These are phyloP conservation scores for Drosophila funebris DNA, from an alignment of 1,140 invertebrate genomes.

Conservation along the genomic window DNA sequence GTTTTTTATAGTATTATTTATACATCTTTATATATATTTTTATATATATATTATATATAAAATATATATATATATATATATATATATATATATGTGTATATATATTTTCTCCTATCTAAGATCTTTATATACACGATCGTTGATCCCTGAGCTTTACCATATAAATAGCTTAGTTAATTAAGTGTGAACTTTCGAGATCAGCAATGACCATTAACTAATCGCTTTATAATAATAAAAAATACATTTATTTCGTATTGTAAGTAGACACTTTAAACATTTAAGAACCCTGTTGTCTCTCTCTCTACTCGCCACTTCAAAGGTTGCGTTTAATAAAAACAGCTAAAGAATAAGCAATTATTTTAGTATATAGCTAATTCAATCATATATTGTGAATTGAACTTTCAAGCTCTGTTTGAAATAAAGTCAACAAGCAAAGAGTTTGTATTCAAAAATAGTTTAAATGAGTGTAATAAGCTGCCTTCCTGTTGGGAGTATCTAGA, in stretches of 20 bases:
- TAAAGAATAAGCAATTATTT: background rate
- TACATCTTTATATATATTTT: no score
- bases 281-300: background rate
- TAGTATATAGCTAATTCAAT: background rate
- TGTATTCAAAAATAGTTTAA: no score
- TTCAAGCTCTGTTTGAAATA: no score
- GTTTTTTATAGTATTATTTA: no score
- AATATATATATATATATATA: no score
- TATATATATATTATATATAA: no score
- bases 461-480: no score
- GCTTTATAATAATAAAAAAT: background rate
- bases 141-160: background rate
- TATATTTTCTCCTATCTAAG: no score
- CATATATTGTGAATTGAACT: background rate
- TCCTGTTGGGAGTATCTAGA: no score
- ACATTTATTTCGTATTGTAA: background rate
- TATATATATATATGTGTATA: no score
- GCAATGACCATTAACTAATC: background rate
- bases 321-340: slow-evolving; percentile 1
- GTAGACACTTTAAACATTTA: background rate
- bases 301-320: background rate
- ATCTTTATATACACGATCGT: background rate
- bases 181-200: background rate
- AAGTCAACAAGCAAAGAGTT: no score
- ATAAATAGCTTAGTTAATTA: background rate